Evolutionary conservation across 2,113 vertebrate genomes (phyloP), one percentile per base, ranked within the genome.

Genomic region (Dermatemys mawii): DNA sequence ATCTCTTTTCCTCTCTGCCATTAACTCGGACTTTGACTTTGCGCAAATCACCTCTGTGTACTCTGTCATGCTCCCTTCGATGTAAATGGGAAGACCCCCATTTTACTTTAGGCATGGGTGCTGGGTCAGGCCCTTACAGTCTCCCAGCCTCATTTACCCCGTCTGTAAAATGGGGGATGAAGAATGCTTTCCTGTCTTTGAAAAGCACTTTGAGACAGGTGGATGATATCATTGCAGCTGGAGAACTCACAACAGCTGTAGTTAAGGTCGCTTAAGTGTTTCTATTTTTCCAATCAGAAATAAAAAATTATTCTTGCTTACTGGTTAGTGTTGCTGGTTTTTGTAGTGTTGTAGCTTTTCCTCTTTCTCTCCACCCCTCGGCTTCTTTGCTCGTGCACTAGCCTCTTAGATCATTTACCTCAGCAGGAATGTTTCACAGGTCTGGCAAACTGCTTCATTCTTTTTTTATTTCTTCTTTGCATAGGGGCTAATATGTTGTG

Each of bases 311-410:
- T 67, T 67, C 35, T 63, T 70, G 35, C n/a, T 70, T 70, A 70
- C 32, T 67, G 8, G 63, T 38, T 38, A 22, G 17, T 70, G 63
- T 70, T 70, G 63, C 63, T 38, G 17, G 19, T 21, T 67, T 67
- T 21, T 67, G 17, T n/a, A 67, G 63, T 67, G 63, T 35, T 67
- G 19, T 70, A 38, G n/a, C 19, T 67, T 13, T 16, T 11, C 2
- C 27, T 3, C 27, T 1, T 1, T 6, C 14, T 3, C 29, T 3
- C 35, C 35, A 1, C 16, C 8, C 35, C 8, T 8, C 57, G 1
- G n/a, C 9, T 48, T 84, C 89, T n/a, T 84, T 81, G 6, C 3
- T 60, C 4, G 55, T 87, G 81, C 70, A 48, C 1, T 54, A 90
- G 27, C 8, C 32, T 81, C n/a, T 91, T 83, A 84, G 50, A 4